A percentile compares a stretch with the other conserved stretches of the same genome.
Conservation (phyloP, 2,888 invertebrate species). For the Tiphia femorata region DNA sequence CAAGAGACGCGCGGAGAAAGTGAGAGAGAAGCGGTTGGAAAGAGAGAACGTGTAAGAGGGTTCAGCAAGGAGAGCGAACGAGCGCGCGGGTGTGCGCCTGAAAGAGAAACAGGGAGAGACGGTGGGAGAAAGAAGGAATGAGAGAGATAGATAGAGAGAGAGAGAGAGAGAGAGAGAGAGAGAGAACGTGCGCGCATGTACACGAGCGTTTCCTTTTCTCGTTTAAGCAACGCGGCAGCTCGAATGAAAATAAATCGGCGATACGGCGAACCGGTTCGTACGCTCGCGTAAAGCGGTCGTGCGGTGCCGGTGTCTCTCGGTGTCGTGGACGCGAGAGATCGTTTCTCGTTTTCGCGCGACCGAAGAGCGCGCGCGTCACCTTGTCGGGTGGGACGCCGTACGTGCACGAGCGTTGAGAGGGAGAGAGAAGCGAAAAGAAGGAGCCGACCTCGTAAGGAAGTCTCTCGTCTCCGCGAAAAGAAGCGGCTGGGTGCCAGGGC, state of each 20-base stretch:
- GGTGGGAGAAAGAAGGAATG: conserved; percentile 11
- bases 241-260: conserved; percentile 63
- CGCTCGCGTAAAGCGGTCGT: conserved; percentile 48
- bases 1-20: not conserved
- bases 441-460: no score
- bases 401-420: not conserved
- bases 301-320: conserved; percentile 35
- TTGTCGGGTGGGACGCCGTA: conserved; percentile 31
- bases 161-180: conserved; percentile 19
- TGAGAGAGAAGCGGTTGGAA: conserved; percentile 1
- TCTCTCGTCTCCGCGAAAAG: no score
- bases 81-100: not conserved
- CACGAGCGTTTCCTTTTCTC: conserved; percentile 37
- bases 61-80: not conserved
- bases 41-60: conserved; percentile 1
- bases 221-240: conserved; percentile 48
- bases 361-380: conserved; percentile 24
- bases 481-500: no score
- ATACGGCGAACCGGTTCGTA: conserved; percentile 63
- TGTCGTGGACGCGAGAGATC: conserved; percentile 14
- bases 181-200: conserved; percentile 8
- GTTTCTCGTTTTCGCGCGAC: conserved; percentile 6
- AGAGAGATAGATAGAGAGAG: conserved; percentile 23
- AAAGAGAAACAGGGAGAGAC: not conserved
- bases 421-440: conserved; percentile 20